Conservation (phyloP, 2,113 vertebrate genomes). For the Motacilla alba region DNA sequence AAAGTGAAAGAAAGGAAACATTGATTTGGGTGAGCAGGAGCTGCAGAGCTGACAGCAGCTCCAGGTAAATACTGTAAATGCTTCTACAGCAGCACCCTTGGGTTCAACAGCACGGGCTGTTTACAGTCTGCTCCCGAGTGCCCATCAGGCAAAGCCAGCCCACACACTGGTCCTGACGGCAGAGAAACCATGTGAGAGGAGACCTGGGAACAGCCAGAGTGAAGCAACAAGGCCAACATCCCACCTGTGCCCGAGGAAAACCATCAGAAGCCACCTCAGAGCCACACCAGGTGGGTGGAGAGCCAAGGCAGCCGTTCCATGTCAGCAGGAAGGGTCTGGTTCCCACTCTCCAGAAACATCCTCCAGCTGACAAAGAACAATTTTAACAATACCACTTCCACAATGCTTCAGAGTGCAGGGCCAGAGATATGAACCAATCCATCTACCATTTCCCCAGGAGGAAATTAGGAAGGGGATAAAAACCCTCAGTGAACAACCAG, state of each 20-base stretch:
- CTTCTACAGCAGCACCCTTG: not conserved
- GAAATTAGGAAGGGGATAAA: not conserved
- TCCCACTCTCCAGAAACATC: not conserved
- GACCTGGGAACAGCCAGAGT: not conserved
- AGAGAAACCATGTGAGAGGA: not conserved
- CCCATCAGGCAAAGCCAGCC: not conserved
- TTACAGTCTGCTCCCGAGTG: not conserved
- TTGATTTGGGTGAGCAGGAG: not conserved
- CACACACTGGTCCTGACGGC: not conserved
- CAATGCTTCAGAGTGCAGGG: not conserved
- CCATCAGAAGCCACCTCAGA: not conserved
- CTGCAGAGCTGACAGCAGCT: not conserved
- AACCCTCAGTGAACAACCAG: not conserved
- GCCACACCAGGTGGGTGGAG: not conserved
- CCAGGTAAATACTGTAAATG: not conserved
- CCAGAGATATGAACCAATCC: not conserved
- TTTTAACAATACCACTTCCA: not conserved
- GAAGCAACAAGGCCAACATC: not conserved
- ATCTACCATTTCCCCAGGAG: not conserved
- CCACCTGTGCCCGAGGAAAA: accelerated
- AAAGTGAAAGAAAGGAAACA: not conserved
- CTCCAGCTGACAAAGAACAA: not conserved
- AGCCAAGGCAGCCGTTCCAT: accelerated
- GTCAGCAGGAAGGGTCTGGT: not conserved
- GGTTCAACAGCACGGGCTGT: not conserved